Conservation (phyloP, 2,113 vertebrate species). For the Mastomys natalensis region DNA sequence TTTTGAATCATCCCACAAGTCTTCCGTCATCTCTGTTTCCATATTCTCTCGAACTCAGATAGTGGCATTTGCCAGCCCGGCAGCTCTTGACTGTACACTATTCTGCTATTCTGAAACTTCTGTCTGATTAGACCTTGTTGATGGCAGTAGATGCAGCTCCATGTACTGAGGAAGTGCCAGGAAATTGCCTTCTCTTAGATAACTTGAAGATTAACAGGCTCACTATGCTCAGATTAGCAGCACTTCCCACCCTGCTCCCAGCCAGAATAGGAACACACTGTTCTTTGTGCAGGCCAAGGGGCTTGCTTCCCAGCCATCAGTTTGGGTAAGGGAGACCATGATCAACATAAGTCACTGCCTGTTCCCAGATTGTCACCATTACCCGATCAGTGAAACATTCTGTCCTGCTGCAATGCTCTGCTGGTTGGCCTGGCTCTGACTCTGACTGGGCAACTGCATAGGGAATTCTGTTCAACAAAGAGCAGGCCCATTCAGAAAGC, state of each 20-base stretch:
- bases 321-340: conserved; percentile 64
- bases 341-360: conserved; percentile 76
- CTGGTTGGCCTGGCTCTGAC: conserved; percentile 40
- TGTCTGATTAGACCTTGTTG: conserved; percentile 2
- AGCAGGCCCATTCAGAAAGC: background rate
- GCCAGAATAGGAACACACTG: conserved; percentile 53
- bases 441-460: background rate
- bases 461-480: conserved; percentile 15
- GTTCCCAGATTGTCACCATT: conserved; percentile 79
- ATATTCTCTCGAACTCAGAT: background rate
- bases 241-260: conserved; percentile 37
- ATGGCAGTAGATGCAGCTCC: conserved; percentile 56
- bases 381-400: conserved; percentile 73
- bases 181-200: conserved; percentile 76
- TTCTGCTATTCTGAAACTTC: conserved; percentile 47
- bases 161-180: conserved; percentile 61
- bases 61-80: background rate
- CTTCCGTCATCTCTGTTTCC: background rate
- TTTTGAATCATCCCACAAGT: background rate
- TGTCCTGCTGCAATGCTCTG: conserved; percentile 52
- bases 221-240: conserved; percentile 37
- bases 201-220: conserved; percentile 75
- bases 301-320: conserved; percentile 67
- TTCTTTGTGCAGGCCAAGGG: conserved; percentile 66
- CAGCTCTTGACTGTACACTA: background rate